Base-by-base conservation (phyloP, 2,797 vertebrate species). In the Australoheros facetus region DNA sequence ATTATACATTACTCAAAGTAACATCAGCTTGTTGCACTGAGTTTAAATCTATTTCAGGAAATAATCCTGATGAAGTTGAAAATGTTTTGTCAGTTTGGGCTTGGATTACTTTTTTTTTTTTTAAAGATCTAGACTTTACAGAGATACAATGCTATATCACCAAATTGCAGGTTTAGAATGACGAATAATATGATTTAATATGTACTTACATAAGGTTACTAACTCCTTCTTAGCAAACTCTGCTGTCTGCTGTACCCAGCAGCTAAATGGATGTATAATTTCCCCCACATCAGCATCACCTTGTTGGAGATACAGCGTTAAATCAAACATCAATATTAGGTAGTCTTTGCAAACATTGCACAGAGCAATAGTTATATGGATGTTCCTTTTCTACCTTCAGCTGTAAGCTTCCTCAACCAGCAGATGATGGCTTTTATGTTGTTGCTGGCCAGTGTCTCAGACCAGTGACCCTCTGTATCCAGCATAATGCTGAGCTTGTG, bases 161-260 rank as follows among this genome's bases (percentile, higher is more conserved):
- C 21, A 53, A 12, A 30, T 51, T 69, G 17, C 26, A 30, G 16
- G 17, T 32, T 51, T n/a, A 51, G 17, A 51, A 69, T 14, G 26
- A 69, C 45, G 32, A 19, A 77, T 48, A 19, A 30, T 42, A 34
- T 23, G 7, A 57, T 7, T 23, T 26, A 66, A 45, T 48, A 4
- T 42, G 9, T 74, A 81, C 91, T 92, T 83, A 93, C 92, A 94
- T 3, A 94, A 62, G 34, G 82, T 89, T 66, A 92, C 57, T 42
- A 94, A 53, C 70, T 94, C 91, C 82, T 92, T 94, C 78, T 92
- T 92, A 9, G 81, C 73, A 26, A 90, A 80, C 76, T 92, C 92
- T 60, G 88, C 87, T 2, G 82, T 92, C 78, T 82, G 86, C 84
- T 92, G 89, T 54, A 93, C 80, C 92, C 93, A 95, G 83, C 64